phyloP scores from a whole-genome alignment of 2,113 vertebrate species.

The Gadus chalcogrammus region DNA sequence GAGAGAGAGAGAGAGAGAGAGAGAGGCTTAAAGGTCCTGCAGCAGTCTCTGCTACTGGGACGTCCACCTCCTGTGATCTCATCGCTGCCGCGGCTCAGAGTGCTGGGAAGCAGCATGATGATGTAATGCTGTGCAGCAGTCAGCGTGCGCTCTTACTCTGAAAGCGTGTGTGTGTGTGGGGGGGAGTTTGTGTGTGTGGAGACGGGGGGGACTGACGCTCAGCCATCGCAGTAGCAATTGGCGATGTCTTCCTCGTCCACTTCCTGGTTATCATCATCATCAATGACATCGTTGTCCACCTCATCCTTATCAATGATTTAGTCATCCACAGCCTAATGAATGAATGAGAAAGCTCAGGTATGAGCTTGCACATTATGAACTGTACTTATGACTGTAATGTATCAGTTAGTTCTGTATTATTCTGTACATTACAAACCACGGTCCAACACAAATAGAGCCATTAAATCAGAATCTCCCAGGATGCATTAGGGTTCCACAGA shows the following conservation, averaged over 20 bases:
- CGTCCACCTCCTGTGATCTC: slow-evolving; percentile 55
- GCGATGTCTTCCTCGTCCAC: neutral
- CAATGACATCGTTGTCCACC: slow-evolving; percentile 7
- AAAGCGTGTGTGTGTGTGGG: neutral
- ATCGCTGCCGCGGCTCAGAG: slow-evolving; percentile 47
- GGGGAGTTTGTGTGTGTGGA: no score
- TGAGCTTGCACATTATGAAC: neutral
- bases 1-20: no score
- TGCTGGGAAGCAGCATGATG: slow-evolving; percentile 67
- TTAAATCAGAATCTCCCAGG: neutral
- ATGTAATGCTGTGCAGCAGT: slow-evolving; percentile 70
- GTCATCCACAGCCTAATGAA: slow-evolving; percentile 30
- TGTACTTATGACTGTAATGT: neutral
- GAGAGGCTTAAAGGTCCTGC: slow-evolving; percentile 53
- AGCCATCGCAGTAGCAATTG: neutral
- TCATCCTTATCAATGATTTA: slow-evolving; percentile 28
- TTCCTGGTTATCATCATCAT: slow-evolving; percentile 19
- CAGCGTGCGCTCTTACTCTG: slow-evolving; percentile 49
- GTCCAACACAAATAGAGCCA: neutral
- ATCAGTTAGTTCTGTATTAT: neutral
- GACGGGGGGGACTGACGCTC: no score
- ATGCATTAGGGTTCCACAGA: neutral
- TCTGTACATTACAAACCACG: slow-evolving; percentile 17
- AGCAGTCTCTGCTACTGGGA: slow-evolving; percentile 53
- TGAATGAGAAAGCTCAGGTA: neutral